Conservation (phyloP, 2,888 invertebrate genomes). For the Listrodromus nycthemerus region DNA sequence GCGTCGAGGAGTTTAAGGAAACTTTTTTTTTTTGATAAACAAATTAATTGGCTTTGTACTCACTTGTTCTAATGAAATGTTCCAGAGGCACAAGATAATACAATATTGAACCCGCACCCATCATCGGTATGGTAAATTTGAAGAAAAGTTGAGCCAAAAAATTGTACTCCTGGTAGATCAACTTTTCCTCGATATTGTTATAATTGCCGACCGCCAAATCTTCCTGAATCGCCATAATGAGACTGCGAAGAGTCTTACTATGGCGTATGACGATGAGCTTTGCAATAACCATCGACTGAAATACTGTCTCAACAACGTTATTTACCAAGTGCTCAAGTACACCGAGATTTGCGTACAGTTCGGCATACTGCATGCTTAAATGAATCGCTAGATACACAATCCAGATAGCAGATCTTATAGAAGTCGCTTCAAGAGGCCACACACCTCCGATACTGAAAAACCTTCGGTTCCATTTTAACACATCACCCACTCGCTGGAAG, state of each 20-base stretch:
- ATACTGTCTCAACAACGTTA: slow-evolving; percentile 64
- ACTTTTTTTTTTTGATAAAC: neutral
- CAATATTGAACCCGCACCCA: slow-evolving; percentile 53
- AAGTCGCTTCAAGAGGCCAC: slow-evolving; percentile 68
- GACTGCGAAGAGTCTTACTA: slow-evolving; percentile 61
- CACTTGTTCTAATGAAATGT: slow-evolving; percentile 60
- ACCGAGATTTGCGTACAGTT: slow-evolving; percentile 60
- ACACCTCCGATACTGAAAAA: slow-evolving; percentile 66
- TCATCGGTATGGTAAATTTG: slow-evolving; percentile 68
- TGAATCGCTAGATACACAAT: slow-evolving; percentile 65
- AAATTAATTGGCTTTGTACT: slow-evolving; percentile 23
- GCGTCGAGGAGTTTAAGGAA: neutral
- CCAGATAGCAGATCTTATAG: slow-evolving; percentile 64
- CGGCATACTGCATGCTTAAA: slow-evolving; percentile 66
- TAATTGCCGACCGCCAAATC: slow-evolving; percentile 58
- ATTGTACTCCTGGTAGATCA: slow-evolving; percentile 68
- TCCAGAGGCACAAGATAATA: slow-evolving; percentile 67
- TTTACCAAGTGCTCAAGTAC: slow-evolving; percentile 64
- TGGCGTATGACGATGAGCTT: slow-evolving; percentile 67
- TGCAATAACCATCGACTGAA: slow-evolving; percentile 68
- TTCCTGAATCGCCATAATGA: slow-evolving; percentile 63
- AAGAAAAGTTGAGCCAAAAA: slow-evolving; percentile 63
- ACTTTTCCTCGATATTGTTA: slow-evolving; percentile 56
- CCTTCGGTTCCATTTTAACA: slow-evolving; percentile 63
- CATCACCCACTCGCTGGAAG: slow-evolving; percentile 49